Evolutionary conservation across 2,888 invertebrate species (phyloP).

Genomic region (Marasmarcha lunaedactyla): DNA sequence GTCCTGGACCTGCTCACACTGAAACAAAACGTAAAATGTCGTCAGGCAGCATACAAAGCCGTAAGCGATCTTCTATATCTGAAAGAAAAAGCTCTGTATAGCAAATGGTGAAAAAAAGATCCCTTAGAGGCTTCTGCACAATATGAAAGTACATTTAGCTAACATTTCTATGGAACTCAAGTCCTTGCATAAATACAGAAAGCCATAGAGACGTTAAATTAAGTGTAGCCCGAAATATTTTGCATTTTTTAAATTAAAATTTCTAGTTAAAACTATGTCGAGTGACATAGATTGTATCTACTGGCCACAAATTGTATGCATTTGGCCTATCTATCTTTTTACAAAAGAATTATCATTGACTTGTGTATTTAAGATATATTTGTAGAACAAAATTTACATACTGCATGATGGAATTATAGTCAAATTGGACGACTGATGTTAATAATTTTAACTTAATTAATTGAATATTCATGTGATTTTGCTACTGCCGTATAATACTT

Average conservation of each 20-base stretch:
- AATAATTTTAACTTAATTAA: conserved; percentile 29
- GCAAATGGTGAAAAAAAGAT: conserved; percentile 22
- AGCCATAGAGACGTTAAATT: too few species aligned
- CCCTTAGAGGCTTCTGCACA: conserved; percentile 1
- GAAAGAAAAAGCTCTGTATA: conserved; percentile 62
- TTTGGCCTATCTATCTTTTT: too few species aligned
- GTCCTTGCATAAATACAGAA: too few species aligned
- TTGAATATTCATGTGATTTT: conserved; percentile 20
- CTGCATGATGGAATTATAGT: conserved; percentile 6
- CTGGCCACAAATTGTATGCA: too few species aligned
- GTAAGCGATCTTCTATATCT: conserved; percentile 55
- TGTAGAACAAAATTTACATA: not conserved
- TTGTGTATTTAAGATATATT: not conserved
- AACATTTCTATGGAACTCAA: too few species aligned
- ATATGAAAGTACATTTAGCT: conserved; percentile 10
- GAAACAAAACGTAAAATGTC: conserved; percentile 61
- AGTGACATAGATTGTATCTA: too few species aligned
- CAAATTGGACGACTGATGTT: conserved; percentile 10
- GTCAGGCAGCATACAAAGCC: conserved; percentile 54
- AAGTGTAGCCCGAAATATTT: too few species aligned
- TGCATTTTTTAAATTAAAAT: too few species aligned
- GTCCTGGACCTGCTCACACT: conserved; percentile 28
- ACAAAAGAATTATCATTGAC: too few species aligned
- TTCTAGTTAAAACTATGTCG: too few species aligned
- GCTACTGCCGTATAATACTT: conserved; percentile 23